Evolutionary conservation across 2,797 vertebrate species (phyloP), one percentile per base, ranked within the genome.

Genomic region (Eulemur albifrons): DNA sequence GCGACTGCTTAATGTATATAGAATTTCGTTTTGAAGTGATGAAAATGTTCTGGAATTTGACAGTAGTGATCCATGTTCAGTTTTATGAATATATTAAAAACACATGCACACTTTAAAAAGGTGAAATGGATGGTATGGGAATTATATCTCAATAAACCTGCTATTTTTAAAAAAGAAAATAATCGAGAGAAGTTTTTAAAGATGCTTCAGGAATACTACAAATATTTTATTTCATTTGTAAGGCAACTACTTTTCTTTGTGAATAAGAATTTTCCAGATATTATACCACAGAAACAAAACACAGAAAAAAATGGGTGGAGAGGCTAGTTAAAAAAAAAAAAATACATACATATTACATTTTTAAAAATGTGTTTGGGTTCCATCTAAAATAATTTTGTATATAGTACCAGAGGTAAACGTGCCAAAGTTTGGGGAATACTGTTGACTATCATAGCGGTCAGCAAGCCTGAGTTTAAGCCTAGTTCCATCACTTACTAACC

Each of bases 261-360:
- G 43, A 96, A 85, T 69, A 79, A 73, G 18, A 30, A 84, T 83
- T 94, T 86, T 59, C 67, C 32, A 82, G 20, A 93, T 77, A 59
- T 18, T 25, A 63, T 63, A 59, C 18, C 21, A 69, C 57, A 90
- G 38, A 79, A 85, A 75, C 14, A 88, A 94, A 93, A 45, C 50
- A 54, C 5, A 32, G 7, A 30, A 32, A 11, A 61, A 30, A 69
- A 27, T 40, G 69, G 69, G 48, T 38, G 40, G 14, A 61, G n/a
- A 85, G 9, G 6, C 13, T 50, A 57, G 20, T 57, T 77, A 40
- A 40, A 38, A 57, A 40, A 76, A n/a, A 54, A 76, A 81, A 72
- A 38, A 48, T 35, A 67, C 10, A 82, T 3, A 79, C 18, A 81
- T 1, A 32, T 48, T 82, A 48, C 5, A 80, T 45, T 83, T 88